These are phyloP conservation scores for Hyaena hyaena DNA, from an alignment of 2,113 vertebrate genomes.

Conservation along the genomic window DNA sequence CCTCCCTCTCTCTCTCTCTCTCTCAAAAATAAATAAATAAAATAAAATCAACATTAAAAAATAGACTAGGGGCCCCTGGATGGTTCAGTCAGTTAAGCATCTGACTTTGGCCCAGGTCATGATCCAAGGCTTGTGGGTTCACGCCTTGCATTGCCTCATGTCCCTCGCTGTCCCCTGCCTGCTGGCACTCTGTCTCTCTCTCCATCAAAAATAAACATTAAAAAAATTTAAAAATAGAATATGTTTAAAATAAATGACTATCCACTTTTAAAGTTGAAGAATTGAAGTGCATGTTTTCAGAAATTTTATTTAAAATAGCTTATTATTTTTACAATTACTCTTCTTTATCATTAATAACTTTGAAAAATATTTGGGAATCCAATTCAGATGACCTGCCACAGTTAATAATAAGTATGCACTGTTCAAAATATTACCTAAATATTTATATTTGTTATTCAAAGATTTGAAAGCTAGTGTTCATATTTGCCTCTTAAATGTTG, in stretches of 20 bases:
- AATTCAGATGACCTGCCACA: neutral
- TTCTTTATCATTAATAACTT: conserved; percentile 1
- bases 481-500: neutral
- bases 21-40: too few relatives aligned
- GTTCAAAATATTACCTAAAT: neutral
- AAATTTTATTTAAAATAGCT: neutral
- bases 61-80: too few relatives aligned
- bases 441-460: neutral
- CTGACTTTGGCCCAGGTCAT: too few relatives aligned
- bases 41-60: too few relatives aligned
- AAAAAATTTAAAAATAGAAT: too few relatives aligned
- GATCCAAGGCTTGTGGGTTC: too few relatives aligned
- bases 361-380: neutral
- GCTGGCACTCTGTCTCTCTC: too few relatives aligned
- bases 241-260: neutral
- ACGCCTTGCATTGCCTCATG: too few relatives aligned
- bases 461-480: neutral
- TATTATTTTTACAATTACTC: neutral
- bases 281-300: neutral
- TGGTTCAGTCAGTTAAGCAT: too few relatives aligned
- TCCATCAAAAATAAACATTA: too few relatives aligned
- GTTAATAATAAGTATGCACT: neutral
- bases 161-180: too few relatives aligned
- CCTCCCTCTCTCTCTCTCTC: too few relatives aligned
- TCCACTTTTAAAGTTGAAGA: neutral